A percentile compares a stretch with the other conserved stretches of the same genome.
These are phyloP conservation scores for Stramonita haemastoma DNA, from an alignment of 2,888 invertebrate species.

Conservation along the genomic window DNA sequence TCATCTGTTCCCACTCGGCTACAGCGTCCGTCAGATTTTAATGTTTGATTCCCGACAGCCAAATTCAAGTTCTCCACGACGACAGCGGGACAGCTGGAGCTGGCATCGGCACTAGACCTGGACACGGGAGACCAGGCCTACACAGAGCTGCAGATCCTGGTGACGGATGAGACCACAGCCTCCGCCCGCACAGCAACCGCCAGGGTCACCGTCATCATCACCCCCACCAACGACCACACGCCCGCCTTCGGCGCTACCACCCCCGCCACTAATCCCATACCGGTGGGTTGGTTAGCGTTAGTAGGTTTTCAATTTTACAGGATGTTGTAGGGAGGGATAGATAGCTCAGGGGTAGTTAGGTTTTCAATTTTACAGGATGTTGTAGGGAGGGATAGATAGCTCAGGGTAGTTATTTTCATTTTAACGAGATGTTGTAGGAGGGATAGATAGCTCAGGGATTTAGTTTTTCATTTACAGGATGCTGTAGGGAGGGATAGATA, in stretches of 20 bases:
- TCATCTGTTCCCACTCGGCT: no score
- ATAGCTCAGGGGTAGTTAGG: no score
- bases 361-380: no score
- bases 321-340: no score
- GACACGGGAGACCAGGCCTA: conserved; percentile 40
- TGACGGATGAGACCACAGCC: conserved; percentile 44
- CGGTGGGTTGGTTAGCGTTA: conserved; percentile 1
- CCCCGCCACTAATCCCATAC: conserved; percentile 14
- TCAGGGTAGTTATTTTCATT: no score
- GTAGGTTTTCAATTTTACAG: no score
- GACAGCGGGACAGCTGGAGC: conserved; percentile 36
- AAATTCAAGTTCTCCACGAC: conserved; percentile 40
- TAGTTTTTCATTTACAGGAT: no score
- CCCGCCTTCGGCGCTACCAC: conserved; percentile 44
- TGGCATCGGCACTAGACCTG: conserved; percentile 46
- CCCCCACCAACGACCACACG: conserved; percentile 51
- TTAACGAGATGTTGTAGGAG: no score
- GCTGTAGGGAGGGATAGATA: no score
- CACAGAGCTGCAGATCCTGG: conserved; percentile 45
- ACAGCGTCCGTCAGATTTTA: no score
- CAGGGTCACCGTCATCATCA: conserved; percentile 42
- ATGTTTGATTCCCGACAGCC: not conserved
- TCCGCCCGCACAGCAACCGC: conserved; percentile 43
- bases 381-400: no score
- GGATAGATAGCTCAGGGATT: no score